Conservation (phyloP, 2,888 invertebrate species). For the Odontomyia ornata region DNA sequence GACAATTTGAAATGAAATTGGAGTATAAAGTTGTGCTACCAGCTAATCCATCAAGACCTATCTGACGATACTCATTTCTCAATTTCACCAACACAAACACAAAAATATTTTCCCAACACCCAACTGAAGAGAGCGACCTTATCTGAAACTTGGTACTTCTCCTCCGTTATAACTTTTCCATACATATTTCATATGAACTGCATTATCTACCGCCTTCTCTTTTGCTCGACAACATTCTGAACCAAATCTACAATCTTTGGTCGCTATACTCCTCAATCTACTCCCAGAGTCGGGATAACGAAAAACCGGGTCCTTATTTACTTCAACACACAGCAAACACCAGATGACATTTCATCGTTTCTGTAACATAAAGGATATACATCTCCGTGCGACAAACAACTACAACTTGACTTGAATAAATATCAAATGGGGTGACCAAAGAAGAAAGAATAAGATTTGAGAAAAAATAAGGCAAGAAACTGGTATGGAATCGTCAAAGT, state of each 20-base stretch:
- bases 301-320: constrained; percentile 30
- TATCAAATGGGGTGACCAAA: constrained; percentile 1
- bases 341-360: constrained; percentile 25
- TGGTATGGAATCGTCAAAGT: neutral
- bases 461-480: neutral
- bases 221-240: neutral
- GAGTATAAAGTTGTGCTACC: neutral
- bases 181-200: constrained; percentile 21
- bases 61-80: neutral
- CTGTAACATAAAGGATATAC: neutral
- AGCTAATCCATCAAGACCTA: neutral
- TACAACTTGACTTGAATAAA: neutral
- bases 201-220: constrained; percentile 45
- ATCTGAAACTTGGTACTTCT: neutral
- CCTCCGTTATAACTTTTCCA: neutral
- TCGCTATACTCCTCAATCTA: neutral
- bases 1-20: neutral
- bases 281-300: neutral
- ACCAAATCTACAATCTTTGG: neutral
- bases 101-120: neutral
- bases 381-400: neutral
- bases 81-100: neutral
- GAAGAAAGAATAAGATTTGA: neutral
- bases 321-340: constrained; percentile 17
- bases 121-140: neutral